These are phyloP conservation scores for Phrynocephalus vlangalii DNA, from an alignment of 2,797 vertebrate species.

Conservation along the genomic window DNA sequence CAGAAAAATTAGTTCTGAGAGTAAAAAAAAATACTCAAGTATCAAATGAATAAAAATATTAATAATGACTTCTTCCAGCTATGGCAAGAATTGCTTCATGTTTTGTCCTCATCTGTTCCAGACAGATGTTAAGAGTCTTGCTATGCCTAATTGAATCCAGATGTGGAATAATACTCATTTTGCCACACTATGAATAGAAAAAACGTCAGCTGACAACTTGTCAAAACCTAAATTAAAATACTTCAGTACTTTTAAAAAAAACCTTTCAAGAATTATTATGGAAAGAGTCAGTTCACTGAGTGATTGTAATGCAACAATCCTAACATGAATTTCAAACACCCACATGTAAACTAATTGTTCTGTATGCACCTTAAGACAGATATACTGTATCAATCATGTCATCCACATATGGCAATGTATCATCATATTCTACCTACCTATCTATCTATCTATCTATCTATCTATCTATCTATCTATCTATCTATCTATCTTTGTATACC, in stretches of 20 bases:
- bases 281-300: background rate
- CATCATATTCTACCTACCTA: no score
- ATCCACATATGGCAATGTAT: no score
- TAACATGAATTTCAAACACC: background rate
- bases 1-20: background rate
- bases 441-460: no score
- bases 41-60: constrained; percentile 42
- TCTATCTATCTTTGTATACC: no score
- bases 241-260: constrained; percentile 41
- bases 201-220: constrained; percentile 32
- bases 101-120: constrained; percentile 70
- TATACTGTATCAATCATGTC: background rate
- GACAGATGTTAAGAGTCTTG: constrained; percentile 2
- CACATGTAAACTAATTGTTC: background rate
- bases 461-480: no score
- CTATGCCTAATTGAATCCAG: constrained; percentile 74
- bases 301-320: background rate
- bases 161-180: constrained; percentile 72
- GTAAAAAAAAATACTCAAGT: no score
- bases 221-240: constrained; percentile 32
- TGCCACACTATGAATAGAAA: constrained; percentile 30
- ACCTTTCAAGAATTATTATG: constrained; percentile 1
- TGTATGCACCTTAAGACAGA: background rate
- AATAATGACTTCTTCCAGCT: constrained; percentile 53
- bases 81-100: constrained; percentile 77